phyloP scores from a whole-genome alignment of 1,140 invertebrate species.

The Portunus trituberculatus region DNA sequence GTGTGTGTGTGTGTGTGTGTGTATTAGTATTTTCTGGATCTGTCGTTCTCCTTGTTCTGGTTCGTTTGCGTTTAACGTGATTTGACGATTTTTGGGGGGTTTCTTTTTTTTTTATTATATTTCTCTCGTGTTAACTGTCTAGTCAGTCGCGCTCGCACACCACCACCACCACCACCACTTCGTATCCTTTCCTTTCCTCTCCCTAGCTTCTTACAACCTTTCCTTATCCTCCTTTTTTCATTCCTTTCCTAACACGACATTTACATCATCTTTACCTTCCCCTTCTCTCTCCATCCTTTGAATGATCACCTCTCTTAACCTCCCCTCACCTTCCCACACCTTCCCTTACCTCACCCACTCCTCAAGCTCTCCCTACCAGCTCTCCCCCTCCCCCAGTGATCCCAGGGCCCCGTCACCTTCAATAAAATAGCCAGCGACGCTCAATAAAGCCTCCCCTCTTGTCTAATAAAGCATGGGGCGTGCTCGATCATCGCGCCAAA shows the following conservation, averaged over 20 bases:
- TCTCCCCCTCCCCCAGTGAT: neutral
- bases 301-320: neutral
- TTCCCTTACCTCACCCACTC: neutral
- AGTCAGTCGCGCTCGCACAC: too few species aligned
- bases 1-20: too few species aligned
- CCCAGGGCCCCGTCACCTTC: neutral
- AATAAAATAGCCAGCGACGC: neutral
- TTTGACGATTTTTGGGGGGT: too few species aligned
- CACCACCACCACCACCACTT: neutral
- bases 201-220: neutral
- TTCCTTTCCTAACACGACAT: neutral
- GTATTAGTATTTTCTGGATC: too few species aligned
- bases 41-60: too few species aligned
- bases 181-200: too few species aligned
- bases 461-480: neutral
- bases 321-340: neutral
- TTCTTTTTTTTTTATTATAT: neutral
- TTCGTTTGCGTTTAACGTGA: too few species aligned
- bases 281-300: too few species aligned
- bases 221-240: neutral
- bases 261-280: too few species aligned
- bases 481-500: slow-evolving; percentile 39
- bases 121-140: too few species aligned
- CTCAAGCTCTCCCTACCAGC: neutral
- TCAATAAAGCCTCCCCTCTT: slow-evolving; percentile 30